Conservation (phyloP, 1,140 invertebrate genomes). For the Zaprionus nigranus region DNA sequence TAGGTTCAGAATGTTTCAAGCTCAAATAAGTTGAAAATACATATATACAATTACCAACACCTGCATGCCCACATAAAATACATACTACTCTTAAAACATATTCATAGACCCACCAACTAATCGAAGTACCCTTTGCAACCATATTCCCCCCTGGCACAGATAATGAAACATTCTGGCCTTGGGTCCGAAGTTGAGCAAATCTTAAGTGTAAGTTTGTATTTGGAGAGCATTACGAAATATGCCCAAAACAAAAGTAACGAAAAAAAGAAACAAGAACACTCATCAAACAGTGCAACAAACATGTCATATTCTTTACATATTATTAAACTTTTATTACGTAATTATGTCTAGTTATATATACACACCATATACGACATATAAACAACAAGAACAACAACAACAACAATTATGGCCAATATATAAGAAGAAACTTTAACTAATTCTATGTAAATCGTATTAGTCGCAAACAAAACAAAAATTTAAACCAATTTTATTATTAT, state of each 20-base stretch:
- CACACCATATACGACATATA: conserved; percentile 29
- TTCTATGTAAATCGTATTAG: conserved; percentile 69
- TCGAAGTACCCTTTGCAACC: conserved; percentile 15
- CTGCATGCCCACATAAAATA: conserved; percentile 36
- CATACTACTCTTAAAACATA: conserved; percentile 17
- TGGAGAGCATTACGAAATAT: conserved; percentile 26
- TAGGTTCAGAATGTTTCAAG: conserved; percentile 41
- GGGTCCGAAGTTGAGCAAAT: conserved; percentile 7
- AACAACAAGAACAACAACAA: conserved; percentile 29
- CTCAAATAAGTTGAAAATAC: conserved; percentile 24
- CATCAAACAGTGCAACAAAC: conserved; percentile 38
- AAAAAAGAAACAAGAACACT: conserved; percentile 5
- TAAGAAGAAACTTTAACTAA: conserved; percentile 57
- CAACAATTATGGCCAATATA: conserved; percentile 71
- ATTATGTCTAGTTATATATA: conserved; percentile 41
- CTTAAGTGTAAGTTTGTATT: conserved; percentile 39
- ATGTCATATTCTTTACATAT: conserved; percentile 73
- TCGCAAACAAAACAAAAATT: conserved; percentile 45
- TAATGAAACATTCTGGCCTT: conserved; percentile 37
- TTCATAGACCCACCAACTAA: conserved; percentile 43
- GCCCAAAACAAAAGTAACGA: conserved; percentile 10
- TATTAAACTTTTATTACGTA: conserved; percentile 55
- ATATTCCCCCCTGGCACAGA: not conserved
- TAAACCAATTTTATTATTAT: conserved; percentile 66
- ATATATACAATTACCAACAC: no score